A percentile compares a stretch with the other conserved stretches of the same genome.
Conservation (phyloP, 2,797 vertebrate species). For the Oophaga sylvatica region DNA sequence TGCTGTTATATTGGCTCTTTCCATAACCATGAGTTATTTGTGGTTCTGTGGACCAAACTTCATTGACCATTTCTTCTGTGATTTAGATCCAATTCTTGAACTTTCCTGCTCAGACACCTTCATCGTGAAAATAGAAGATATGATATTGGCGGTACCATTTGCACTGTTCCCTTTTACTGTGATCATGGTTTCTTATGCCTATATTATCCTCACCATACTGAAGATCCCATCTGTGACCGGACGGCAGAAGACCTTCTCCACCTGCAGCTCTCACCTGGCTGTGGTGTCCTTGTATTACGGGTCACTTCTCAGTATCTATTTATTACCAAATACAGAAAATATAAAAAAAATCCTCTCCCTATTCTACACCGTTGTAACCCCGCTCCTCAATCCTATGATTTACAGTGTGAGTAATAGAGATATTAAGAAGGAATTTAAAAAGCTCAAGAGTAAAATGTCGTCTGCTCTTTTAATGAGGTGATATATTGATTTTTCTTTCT, state of each 20-base stretch:
- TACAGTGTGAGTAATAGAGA: conserved; percentile 48
- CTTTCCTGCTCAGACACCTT: conserved; percentile 64
- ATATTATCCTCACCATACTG: conserved; percentile 62
- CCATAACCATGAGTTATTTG: conserved; percentile 60
- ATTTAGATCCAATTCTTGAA: conserved; percentile 64
- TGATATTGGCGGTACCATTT: conserved; percentile 62
- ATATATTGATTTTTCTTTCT: no score
- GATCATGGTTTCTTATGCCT: conserved; percentile 62
- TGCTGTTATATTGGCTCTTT: conserved; percentile 61
- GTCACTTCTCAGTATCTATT: conserved; percentile 70
- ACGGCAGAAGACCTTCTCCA: conserved; percentile 69
- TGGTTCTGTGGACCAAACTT: conserved; percentile 65
- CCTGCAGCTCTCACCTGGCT: conserved; percentile 69
- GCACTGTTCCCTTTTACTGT: conserved; percentile 62
- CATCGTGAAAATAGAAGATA: conserved; percentile 58
- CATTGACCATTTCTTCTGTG: conserved; percentile 73
- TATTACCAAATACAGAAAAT: conserved; percentile 63
- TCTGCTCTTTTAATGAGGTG: no score
- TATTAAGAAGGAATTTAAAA: not conserved
- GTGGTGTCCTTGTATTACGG: conserved; percentile 72
- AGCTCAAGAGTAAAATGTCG: no score
- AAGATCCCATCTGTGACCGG: conserved; percentile 63
- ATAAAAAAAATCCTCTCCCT: conserved; percentile 22
- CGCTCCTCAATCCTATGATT: conserved; percentile 41
- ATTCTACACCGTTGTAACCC: conserved; percentile 29